Evolutionary conservation across 2,797 vertebrate genomes (phyloP).

Genomic region (Poecile montanus): DNA sequence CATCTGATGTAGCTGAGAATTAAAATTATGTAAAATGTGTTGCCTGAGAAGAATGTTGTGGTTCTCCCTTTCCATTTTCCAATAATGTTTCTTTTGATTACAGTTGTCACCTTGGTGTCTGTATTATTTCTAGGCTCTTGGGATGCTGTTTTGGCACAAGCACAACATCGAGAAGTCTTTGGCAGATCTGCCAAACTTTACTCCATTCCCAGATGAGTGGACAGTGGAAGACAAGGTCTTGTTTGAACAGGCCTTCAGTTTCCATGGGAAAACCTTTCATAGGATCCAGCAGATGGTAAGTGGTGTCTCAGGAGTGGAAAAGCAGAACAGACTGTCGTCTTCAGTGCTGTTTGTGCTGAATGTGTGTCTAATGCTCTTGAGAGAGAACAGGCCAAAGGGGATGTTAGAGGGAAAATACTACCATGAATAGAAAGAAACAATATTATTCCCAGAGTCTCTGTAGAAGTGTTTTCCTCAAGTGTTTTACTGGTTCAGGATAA

Average conservation of each 20-base stretch:
- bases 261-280: constrained; percentile 96
- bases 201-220: constrained; percentile 97
- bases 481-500: constrained; percentile 1
- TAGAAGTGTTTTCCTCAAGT: not conserved
- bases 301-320: not conserved
- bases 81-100: not conserved
- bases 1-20: not conserved
- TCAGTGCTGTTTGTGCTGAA: not conserved
- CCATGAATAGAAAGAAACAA: not conserved
- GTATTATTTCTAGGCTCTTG: constrained; percentile 84
- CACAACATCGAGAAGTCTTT: constrained; percentile 96
- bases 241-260: constrained; percentile 96
- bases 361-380: not conserved
- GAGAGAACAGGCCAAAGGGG: not conserved
- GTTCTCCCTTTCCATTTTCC: not conserved
- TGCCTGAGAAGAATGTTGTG: not conserved
- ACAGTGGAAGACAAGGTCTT: constrained; percentile 96
- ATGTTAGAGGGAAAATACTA: not conserved
- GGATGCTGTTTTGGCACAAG: constrained; percentile 99
- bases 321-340: not conserved
- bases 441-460: not conserved
- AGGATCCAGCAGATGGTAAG: constrained; percentile 98
- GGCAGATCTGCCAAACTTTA: constrained; percentile 96
- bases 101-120: not conserved
- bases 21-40: not conserved